Evolutionary conservation across 2,797 vertebrate genomes (phyloP).

Genomic region (Manis crassicaudata): DNA sequence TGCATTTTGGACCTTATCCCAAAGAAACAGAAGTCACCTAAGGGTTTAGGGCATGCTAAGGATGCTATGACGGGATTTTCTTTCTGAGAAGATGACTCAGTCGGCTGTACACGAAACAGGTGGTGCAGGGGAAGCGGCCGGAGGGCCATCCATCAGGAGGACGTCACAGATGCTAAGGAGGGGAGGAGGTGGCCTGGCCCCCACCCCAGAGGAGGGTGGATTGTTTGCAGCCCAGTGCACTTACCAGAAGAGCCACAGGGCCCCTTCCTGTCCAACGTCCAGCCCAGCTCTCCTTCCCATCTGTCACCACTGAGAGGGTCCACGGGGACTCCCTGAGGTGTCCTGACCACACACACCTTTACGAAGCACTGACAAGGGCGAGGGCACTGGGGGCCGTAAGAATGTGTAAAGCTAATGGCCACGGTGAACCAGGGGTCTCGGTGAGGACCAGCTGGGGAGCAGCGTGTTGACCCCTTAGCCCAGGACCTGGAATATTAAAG

Average conservation of each 20-base stretch:
- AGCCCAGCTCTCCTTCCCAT: neutral
- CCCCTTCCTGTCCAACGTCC: too few species aligned
- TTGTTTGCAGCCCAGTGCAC: neutral
- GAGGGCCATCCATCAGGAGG: neutral
- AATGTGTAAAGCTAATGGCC: neutral
- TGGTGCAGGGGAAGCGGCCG: neutral
- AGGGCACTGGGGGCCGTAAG: neutral
- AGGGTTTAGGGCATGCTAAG: neutral
- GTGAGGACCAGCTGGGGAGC: neutral
- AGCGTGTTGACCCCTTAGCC: neutral
- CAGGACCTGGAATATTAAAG: neutral
- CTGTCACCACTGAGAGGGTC: accelerated
- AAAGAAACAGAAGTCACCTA: neutral
- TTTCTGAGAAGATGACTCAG: neutral
- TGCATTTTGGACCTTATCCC: neutral
- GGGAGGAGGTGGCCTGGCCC: neutral
- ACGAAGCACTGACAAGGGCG: neutral
- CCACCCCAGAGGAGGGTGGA: neutral
- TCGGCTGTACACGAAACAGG: neutral
- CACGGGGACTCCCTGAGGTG: neutral
- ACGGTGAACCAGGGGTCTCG: neutral
- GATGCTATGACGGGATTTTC: neutral
- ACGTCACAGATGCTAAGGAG: neutral
- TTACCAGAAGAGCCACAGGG: neutral
- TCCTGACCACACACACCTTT: neutral